Conservation (phyloP, 2,113 vertebrate genomes). For the Cyphomyrus discorhynchus region DNA sequence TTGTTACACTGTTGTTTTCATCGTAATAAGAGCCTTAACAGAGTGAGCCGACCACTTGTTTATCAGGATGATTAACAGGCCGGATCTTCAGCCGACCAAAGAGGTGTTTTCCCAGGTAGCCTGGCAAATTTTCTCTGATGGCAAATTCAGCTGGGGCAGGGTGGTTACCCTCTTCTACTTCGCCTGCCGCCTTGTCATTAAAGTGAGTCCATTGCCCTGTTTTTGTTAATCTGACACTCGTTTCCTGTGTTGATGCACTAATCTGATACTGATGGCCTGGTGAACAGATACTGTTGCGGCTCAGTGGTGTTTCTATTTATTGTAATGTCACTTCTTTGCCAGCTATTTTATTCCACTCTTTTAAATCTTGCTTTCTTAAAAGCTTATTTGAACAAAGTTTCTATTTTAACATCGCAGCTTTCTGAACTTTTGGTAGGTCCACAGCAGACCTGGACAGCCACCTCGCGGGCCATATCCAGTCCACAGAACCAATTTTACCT, state of each 20-base stretch:
- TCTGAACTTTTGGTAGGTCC: neutral
- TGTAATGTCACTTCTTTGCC: neutral
- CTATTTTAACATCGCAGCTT: neutral
- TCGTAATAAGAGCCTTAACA: neutral
- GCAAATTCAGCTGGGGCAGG: slow-evolving; percentile 85
- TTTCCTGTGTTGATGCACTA: neutral
- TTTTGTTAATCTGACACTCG: neutral
- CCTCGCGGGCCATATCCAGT: neutral
- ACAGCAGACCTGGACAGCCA: neutral
- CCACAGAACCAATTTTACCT: neutral
- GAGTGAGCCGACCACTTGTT: neutral
- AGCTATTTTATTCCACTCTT: neutral
- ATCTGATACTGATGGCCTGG: neutral
- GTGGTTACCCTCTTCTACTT: slow-evolving; percentile 87
- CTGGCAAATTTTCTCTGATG: slow-evolving; percentile 75
- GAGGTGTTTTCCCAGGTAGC: slow-evolving; percentile 77
- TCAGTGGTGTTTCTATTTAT: neutral
- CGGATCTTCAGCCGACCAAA: slow-evolving; percentile 56
- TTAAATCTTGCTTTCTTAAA: neutral
- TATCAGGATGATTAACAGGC: slow-evolving; percentile 70
- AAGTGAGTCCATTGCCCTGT: slow-evolving; percentile 39
- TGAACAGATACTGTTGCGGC: neutral
- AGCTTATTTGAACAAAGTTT: neutral
- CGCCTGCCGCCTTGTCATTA: slow-evolving; percentile 76
- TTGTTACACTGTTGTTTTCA: neutral